Percentiles rank a stretch among this genome's conserved stretches.
Evolutionary conservation across 2,113 vertebrate genomes (phyloP).

Genomic region (Engraulis encrasicolus): DNA sequence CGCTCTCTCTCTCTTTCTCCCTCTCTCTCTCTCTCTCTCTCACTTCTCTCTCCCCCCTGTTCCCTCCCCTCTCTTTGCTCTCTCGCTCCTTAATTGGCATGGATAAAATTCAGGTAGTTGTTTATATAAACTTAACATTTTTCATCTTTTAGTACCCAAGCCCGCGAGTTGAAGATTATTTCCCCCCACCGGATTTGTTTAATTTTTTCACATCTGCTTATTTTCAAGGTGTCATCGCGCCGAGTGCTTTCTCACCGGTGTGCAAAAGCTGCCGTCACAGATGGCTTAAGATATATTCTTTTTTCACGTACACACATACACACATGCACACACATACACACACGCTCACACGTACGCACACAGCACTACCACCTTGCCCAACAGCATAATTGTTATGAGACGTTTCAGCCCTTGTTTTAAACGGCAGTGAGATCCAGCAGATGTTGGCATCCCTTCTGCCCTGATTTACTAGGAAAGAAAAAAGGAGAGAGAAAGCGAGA

Average conservation of each 20-base stretch:
- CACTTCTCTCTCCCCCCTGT: slow-evolving; percentile 68
- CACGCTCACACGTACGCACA: not conserved
- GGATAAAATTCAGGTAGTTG: slow-evolving; percentile 91
- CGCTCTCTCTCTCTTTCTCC: not conserved
- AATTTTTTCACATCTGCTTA: slow-evolving; percentile 97
- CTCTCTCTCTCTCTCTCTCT: slow-evolving; percentile 37
- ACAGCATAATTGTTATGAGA: slow-evolving; percentile 81
- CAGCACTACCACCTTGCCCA: slow-evolving; percentile 55
- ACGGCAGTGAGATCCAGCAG: slow-evolving; percentile 96
- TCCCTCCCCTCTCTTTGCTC: slow-evolving; percentile 58
- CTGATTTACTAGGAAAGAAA: slow-evolving; percentile 72
- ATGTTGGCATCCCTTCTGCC: slow-evolving; percentile 84
- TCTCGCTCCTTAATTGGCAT: slow-evolving; percentile 96
- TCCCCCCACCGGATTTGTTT: slow-evolving; percentile 94
- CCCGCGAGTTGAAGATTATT: slow-evolving; percentile 86
- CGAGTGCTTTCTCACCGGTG: slow-evolving; percentile 75
- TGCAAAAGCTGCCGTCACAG: slow-evolving; percentile 72
- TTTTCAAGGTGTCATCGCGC: slow-evolving; percentile 93
- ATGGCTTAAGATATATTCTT: slow-evolving; percentile 74
- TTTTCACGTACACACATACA: too few species aligned
- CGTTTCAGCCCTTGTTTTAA: slow-evolving; percentile 82
- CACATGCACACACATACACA: too few species aligned
- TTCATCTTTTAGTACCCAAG: slow-evolving; percentile 98
- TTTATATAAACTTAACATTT: slow-evolving; percentile 96
- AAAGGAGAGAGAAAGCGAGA: slow-evolving; percentile 64